Evolutionary conservation across 2,797 vertebrate genomes (phyloP).

Genomic region (Halcyon badia): DNA sequence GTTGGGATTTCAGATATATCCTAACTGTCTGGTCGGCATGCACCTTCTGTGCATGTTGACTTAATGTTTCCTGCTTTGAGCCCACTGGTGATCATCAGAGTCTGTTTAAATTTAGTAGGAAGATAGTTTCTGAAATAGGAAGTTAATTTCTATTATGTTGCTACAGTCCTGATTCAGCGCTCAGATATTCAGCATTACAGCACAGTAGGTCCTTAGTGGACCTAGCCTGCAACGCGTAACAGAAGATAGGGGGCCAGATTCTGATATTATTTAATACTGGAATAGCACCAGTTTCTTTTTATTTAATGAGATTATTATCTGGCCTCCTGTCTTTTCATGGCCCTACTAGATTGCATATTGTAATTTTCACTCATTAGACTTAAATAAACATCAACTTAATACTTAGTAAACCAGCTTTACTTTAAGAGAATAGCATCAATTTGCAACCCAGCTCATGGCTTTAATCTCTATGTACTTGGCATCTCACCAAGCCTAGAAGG

Average conservation of each 20-base stretch:
- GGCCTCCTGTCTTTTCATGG: background rate
- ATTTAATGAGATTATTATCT: background rate
- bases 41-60: background rate
- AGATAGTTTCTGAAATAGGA: background rate
- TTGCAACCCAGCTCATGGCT: background rate
- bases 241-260: background rate
- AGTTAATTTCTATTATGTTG: background rate
- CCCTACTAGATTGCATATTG: background rate
- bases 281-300: background rate
- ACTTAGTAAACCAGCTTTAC: background rate
- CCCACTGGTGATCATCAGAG: background rate
- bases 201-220: background rate
- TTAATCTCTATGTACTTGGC: background rate
- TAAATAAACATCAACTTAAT: background rate
- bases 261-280: background rate
- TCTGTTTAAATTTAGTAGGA: background rate
- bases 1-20: background rate
- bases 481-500: background rate
- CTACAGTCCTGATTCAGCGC: background rate
- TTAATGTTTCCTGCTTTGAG: background rate
- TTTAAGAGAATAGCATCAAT: background rate
- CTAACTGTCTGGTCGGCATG: background rate
- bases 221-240: background rate
- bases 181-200: background rate
- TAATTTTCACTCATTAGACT: background rate